Conservation (phyloP, 2,797 vertebrate genomes). For the Zonotrichia albicollis region DNA sequence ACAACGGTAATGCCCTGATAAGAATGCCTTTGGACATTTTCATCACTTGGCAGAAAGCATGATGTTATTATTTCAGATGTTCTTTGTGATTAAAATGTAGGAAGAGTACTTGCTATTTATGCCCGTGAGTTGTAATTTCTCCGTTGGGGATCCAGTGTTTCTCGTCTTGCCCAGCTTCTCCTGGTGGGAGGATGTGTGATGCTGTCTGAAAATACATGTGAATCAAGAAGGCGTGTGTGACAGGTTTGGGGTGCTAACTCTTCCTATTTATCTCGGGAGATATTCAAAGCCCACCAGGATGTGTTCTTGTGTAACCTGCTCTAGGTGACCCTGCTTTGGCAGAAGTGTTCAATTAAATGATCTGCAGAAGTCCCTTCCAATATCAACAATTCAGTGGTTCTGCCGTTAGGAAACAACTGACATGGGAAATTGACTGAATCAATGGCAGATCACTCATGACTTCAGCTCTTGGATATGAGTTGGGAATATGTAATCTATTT, state of each 20-base stretch:
- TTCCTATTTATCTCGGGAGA: neutral
- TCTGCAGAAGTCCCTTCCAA: neutral
- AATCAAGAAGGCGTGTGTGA: neutral
- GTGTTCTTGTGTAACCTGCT: neutral
- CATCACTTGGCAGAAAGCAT: neutral
- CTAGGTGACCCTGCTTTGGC: neutral
- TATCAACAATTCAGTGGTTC: neutral
- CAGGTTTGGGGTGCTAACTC: neutral
- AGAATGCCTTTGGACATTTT: neutral
- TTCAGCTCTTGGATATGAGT: neutral
- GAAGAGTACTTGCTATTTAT: neutral
- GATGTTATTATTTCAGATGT: neutral
- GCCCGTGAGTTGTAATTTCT: neutral
- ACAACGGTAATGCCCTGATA: neutral
- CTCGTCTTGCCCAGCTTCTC: neutral
- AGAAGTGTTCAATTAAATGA: neutral
- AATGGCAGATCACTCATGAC: neutral
- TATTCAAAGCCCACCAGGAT: neutral
- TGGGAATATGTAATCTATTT: neutral
- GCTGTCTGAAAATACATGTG: neutral
- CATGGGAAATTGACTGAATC: neutral
- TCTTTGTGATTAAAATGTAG: neutral
- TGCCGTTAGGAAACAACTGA: neutral
- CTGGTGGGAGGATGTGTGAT: neutral
- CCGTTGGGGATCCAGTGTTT: neutral